Evolutionary conservation across 2,113 vertebrate genomes (phyloP), one percentile per base, ranked within the genome.

Genomic region (Lagopus leucura): DNA sequence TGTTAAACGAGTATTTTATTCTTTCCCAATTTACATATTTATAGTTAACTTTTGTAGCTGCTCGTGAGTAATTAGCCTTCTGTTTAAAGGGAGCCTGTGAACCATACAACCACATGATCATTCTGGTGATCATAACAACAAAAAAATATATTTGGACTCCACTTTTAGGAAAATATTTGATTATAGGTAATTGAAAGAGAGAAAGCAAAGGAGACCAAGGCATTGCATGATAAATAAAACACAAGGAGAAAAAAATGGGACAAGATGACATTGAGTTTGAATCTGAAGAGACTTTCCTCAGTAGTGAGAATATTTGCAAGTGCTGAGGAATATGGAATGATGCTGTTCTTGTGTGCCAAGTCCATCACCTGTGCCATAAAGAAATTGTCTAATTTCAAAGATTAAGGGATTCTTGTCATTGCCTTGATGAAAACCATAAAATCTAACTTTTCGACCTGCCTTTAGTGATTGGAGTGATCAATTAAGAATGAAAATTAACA

Each of bases 21-120:
- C 95, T 73, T n/a, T 60, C 60, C 48, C 88, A 32, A 96, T 97
- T 97, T 96, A 80, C 90, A 89, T 96, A 95, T 97, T 96, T 92
- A 96, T 95, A 87, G 94, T 96, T 96, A 96, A 97, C 97, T 95
- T 95, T 76, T 75, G 93, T 88, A 70, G 92, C 92, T 88, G 93
- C 72, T 89, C 69, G 36, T 43, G 20, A 92, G 86, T 55, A 93
- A 97, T 97, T 94, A 96, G 61, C 92, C 54, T 36, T 93, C 91
- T 95, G 96, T 90, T 91, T 82, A 48, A 88, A 91, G 78, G 60
- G 71, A 95, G 87, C 42, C 71, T 85, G n/a, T 88, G 90, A 93
- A 93, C 74, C 76, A 66, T n/a, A 67, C 65, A 80, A 64, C 69
- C 93, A 87, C 92, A 72, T 72, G 93, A 14, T 94, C 61, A 18